Evolutionary conservation across 2,113 vertebrate species (phyloP).

Genomic region (Pantherophis guttatus): DNA sequence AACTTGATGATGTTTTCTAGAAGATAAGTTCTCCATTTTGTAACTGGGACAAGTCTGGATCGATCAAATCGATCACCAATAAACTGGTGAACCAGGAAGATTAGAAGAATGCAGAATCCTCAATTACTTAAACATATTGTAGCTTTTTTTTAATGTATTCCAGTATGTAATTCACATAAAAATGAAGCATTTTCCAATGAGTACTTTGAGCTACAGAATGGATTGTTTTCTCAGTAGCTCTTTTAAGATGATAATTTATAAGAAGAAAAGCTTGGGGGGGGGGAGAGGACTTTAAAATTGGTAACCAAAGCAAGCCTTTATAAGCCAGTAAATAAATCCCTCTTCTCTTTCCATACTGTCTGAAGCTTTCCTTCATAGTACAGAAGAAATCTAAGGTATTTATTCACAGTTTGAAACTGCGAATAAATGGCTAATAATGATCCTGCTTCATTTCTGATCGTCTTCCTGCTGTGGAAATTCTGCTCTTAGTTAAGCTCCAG

Average conservation of each 20-base stretch:
- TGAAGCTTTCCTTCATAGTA: neutral
- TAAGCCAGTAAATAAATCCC: neutral
- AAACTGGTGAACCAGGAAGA: neutral
- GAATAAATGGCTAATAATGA: neutral
- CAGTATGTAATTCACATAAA: neutral
- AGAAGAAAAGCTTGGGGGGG: neutral
- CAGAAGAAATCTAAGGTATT: neutral
- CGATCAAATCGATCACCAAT: neutral
- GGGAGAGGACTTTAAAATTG: neutral
- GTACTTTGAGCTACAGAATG: neutral
- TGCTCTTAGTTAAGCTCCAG: neutral
- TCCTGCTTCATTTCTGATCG: neutral
- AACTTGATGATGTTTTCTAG: neutral
- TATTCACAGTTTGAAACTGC: neutral
- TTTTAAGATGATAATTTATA: neutral
- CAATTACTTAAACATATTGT: neutral
- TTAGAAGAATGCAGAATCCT: neutral
- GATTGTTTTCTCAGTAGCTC: neutral
- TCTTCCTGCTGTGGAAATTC: neutral
- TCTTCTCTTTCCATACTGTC: neutral
- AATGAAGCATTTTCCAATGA: neutral
- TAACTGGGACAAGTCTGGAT: neutral
- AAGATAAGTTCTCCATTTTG: neutral
- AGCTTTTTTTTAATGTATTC: neutral
- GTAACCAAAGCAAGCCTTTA: neutral